Base-by-base conservation (phyloP, 1,140 invertebrate species). In the Tigriopus japonicus region DNA sequence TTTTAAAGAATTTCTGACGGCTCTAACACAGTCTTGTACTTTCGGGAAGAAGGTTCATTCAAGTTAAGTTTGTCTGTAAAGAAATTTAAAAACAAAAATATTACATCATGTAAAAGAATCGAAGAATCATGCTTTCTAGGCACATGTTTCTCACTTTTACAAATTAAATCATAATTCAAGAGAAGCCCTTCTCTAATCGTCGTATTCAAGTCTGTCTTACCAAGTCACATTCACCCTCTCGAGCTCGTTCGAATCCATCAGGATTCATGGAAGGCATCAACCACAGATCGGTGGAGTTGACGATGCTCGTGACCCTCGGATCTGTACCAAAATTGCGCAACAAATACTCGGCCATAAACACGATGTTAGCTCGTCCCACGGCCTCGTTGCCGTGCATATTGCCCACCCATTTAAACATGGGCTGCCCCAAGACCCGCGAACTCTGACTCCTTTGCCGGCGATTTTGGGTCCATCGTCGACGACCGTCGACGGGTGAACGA, bases 351-450 rank as follows among this genome's bases (percentile, higher is more conserved):
- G 84, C 81, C 66, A 98, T 74, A 68, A 82, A 85, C 13, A 98
- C 74, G 45, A 95, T 73, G 61, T 98, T 68, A 69, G 96, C 82
- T 56, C 91, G 74, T 0, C 94, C 91, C 15, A 96, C 78, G 6
- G 86, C 80, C 74, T 98, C 94, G 72, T 98, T 93, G 0, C 95
- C 95, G 69, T 98, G 95, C 88, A 98, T 98, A 70, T 97, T 98
- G 1, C 83, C 93, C 24, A 98, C 85, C 74, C 88, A 92, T 72
- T 98, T 98, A 59, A 98, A 84, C 77, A 92, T 86, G 0, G 92
- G 92, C 63, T 82, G 77, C 56, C 81, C 69, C 41, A 82, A 24
- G 51, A 71, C 66, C 62, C 81, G 14, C 2, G 55, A 49, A 49
- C 21, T 15, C 3, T 6, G n/a, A 15, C n/a, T 49, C 3, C n/a